These are phyloP conservation scores for Drosophila stalkeri DNA, from an alignment of 2,888 invertebrate species.

Conservation along the genomic window DNA sequence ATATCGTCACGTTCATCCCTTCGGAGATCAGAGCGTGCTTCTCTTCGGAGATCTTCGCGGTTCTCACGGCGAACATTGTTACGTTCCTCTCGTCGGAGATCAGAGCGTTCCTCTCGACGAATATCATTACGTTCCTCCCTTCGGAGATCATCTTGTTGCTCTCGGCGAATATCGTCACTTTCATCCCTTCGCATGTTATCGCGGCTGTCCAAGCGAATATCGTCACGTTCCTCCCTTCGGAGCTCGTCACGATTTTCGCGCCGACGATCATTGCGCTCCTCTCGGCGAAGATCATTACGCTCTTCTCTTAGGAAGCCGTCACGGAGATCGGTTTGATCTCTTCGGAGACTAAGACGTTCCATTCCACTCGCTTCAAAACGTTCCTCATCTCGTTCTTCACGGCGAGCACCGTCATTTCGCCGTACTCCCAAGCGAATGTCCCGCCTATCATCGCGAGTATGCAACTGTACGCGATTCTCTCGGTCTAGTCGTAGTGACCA, in stretches of 20 bases:
- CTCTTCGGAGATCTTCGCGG: background rate
- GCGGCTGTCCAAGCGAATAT: no score
- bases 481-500: background rate
- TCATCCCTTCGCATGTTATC: background rate
- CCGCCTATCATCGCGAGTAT: background rate
- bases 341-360: background rate
- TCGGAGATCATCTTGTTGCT: background rate
- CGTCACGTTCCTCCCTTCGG: background rate
- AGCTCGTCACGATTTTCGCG: background rate
- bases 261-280: background rate
- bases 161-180: background rate
- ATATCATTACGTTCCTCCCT: background rate
- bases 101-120: background rate
- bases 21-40: background rate
- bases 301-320: background rate
- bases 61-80: background rate
- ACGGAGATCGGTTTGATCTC: background rate
- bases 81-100: background rate
- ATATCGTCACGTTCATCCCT: background rate
- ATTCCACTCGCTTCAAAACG: slow-evolving; percentile 3
- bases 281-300: background rate
- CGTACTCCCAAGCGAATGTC: slow-evolving; percentile 5
- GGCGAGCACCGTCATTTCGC: background rate
- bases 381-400: slow-evolving; percentile 11
- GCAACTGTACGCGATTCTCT: background rate